These are phyloP conservation scores for Poecilia wingei DNA, from an alignment of 2,797 vertebrate genomes.

Conservation along the genomic window DNA sequence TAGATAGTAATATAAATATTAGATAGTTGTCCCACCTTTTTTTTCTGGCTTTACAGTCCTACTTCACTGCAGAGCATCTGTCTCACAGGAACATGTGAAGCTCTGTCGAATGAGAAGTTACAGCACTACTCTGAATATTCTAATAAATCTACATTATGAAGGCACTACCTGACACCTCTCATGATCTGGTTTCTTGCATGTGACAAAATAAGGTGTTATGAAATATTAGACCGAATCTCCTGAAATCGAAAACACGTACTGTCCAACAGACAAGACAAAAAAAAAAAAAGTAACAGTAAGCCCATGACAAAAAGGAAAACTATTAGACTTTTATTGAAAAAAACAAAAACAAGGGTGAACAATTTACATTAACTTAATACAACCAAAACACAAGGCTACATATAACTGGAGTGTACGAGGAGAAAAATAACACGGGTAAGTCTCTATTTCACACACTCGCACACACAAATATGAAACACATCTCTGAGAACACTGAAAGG, in stretches of 20 bases:
- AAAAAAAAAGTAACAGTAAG: neutral
- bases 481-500: constrained; percentile 40
- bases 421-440: constrained; percentile 17
- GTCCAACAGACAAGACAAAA: constrained; percentile 16
- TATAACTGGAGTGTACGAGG: constrained; percentile 44
- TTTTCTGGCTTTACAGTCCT: constrained; percentile 70
- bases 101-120: constrained; percentile 72
- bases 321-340: constrained; percentile 75
- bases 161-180: constrained; percentile 55
- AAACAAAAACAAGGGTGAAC: constrained; percentile 31
- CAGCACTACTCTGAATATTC: constrained; percentile 82
- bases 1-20: constrained; percentile 86
- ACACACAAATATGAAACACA: neutral
- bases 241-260: neutral
- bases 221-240: neutral
- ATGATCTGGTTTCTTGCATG: constrained; percentile 54
- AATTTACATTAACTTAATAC: constrained; percentile 79
- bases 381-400: constrained; percentile 54
- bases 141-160: constrained; percentile 81
- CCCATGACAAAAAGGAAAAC: constrained; percentile 39
- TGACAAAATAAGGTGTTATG: constrained; percentile 13
- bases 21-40: constrained; percentile 58
- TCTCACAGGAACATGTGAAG: constrained; percentile 51
- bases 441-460: constrained; percentile 16
- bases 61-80: constrained; percentile 65